Base-by-base conservation (phyloP, 1,140 invertebrate genomes). In the Cataglyphis hispanica region DNA sequence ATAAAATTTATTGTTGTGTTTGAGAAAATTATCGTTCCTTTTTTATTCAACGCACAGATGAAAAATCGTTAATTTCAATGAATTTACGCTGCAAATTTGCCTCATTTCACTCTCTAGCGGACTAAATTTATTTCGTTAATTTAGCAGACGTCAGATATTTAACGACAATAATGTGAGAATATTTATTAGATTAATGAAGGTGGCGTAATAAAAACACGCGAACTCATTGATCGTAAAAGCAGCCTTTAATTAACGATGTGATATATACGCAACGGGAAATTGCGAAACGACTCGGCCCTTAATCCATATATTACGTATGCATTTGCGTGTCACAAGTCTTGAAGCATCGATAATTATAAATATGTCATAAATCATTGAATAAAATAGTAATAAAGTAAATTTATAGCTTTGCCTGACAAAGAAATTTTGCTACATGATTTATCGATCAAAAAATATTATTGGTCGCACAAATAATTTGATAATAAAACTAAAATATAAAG, bases 61-160 rank as follows among this genome's bases (percentile, higher is more conserved):
- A 34, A 50, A 78, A 78, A 50, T 67, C 22, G 19, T 67, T 67
- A 66, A 50, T 78, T 25, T 66, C 40, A 27, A n/a, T 63, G 10
- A 43, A 61, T 61, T 76, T 43, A 43, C 25, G 11, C 19, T 43
- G 25, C 8, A 67, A 78, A 67, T 78, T 53, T 67, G 27, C 43
- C 40, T 31, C 60, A 40, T 46, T 64, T 63, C 46, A 77, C 75
- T 77, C 64, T 46, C n/a, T 27, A 6, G 37, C 40, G 40, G 19
- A n/a, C n/a, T 37, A 40, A 77, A 77, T 77, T 77, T 77, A 63
- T 6, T 43, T 13, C 75, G 27, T 46, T 46, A 66, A 78, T 16
- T 78, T 43, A 13, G 13, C 34, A 31, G 40, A 22, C n/a, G 63
- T 27, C n/a, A 67, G 43, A 53, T 8, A 77, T n/a, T 46, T 50